Base-by-base conservation (phyloP, 2,113 vertebrate species). In the Eira barbara region DNA sequence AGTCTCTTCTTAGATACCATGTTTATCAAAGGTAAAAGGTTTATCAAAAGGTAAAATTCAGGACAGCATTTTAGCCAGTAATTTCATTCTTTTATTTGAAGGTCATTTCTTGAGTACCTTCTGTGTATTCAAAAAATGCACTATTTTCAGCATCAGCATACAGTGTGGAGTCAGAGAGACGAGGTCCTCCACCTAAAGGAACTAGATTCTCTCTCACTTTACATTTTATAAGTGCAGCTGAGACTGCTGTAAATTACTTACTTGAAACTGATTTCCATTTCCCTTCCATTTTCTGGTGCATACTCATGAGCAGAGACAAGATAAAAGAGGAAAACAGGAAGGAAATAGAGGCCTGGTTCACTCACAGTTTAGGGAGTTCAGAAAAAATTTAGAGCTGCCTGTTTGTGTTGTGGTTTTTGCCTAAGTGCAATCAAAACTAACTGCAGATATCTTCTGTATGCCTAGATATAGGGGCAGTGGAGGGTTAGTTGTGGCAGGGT, bases 231-330 rank as follows among this genome's bases (percentile, higher is more conserved):
- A 93, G n/a, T 73, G 9, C 47, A 89, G 52, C 93, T 88, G 78
- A 94, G 52, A 65, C 29, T 59, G 74, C 52, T 90, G 8, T 34
- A 63, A 39, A 73, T 91, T 73, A 36, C 23, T 17, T 82, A 61
- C 18, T 76, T 87, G 31, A 96, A 94, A 74, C 45, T 45, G 14
- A 79, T 92, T 88, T 94, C 55, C 49, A 73, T 65, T 92, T 88
- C 10, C n/a, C 90, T 88, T 95, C 29, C 10, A 23, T 85, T 78
- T 96, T 95, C 59, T 94, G 42, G 57, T 90, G 27, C 6, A 65
- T 84, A 42, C 52, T 39, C 47, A 4, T 71, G 39, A 95, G 25
- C 45, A 92, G 47, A 74, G 36, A 80, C 74, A 7, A 84, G 42
- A 87, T 25, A 80, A 92, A 92, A 92, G 14, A 6, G 74, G 21